Evolutionary conservation across 2,888 invertebrate species (phyloP).

Genomic region (Andrena flavipes): DNA sequence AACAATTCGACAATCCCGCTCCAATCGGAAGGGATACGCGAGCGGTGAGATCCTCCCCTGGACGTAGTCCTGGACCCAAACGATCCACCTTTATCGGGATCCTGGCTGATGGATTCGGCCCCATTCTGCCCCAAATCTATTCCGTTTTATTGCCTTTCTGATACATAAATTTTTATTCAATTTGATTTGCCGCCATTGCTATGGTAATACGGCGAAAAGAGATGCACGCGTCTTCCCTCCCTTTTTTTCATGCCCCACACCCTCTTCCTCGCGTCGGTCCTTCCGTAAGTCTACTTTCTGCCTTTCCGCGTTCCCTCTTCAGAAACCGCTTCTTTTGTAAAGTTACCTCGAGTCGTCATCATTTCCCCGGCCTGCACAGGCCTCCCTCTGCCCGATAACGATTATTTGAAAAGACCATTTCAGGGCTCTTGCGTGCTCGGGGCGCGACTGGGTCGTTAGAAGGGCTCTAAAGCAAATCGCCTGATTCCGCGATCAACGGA

Average conservation of each 20-base stretch:
- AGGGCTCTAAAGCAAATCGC: conserved; percentile 35
- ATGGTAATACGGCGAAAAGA: conserved; percentile 74
- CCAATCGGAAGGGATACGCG: conserved; percentile 68
- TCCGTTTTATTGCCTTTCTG: conserved; percentile 81
- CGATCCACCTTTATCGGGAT: conserved; percentile 76
- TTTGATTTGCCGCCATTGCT: conserved; percentile 81
- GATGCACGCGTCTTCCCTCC: conserved; percentile 49
- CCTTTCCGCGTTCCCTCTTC: conserved; percentile 9
- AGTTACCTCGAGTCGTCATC: conserved; percentile 35
- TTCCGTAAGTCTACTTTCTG: conserved; percentile 20
- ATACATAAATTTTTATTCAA: conserved; percentile 83
- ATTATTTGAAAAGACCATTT: conserved; percentile 61
- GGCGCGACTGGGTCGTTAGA: conserved; percentile 27
- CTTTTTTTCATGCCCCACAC: background rate
- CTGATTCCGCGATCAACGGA: conserved; percentile 17
- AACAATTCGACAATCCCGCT: conserved; percentile 76
- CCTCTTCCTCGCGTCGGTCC: background rate
- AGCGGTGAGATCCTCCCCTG: conserved; percentile 55
- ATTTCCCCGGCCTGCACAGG: conserved; percentile 20
- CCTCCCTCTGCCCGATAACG: conserved; percentile 36
- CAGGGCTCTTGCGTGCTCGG: conserved; percentile 40
- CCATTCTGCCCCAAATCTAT: conserved; percentile 78
- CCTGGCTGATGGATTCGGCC: conserved; percentile 73
- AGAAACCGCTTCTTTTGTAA: background rate
- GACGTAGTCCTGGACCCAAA: conserved; percentile 69